Conservation (phyloP, 2,113 vertebrate species). For the Heterochromis multidens region DNA sequence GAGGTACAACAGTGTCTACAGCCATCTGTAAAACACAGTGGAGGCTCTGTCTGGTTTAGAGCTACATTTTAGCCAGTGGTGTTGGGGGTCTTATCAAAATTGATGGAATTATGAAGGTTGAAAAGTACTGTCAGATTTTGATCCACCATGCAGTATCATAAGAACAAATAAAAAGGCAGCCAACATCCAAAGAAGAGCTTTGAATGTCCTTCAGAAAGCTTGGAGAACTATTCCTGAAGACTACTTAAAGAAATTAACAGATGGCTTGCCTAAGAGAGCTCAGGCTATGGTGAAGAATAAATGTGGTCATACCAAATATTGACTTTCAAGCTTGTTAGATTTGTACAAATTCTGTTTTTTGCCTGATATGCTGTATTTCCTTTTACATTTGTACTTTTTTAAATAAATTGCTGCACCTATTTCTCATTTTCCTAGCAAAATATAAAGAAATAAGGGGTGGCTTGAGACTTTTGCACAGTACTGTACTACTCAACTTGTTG, state of each 20-base stretch:
- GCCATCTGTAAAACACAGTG: too few species aligned
- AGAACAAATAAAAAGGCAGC: not conserved
- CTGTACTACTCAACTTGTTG: not conserved
- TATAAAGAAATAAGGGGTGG: not conserved
- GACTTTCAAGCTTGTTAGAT: too few species aligned
- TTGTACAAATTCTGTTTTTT: not conserved
- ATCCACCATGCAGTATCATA: not conserved
- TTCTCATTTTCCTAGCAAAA: not conserved
- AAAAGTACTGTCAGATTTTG: not conserved
- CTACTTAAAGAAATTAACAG: not conserved
- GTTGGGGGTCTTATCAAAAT: not conserved
- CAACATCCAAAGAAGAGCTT: not conserved
- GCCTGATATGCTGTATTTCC: not conserved
- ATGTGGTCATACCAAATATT: not conserved
- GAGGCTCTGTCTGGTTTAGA: too few species aligned
- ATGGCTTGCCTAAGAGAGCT: not conserved
- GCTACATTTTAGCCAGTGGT: not conserved
- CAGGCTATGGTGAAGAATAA: not conserved
- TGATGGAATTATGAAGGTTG: not conserved
- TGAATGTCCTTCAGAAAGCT: not conserved
- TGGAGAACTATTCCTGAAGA: not conserved
- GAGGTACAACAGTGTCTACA: not conserved
- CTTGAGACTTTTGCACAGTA: not conserved
- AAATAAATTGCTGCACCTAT: not conserved
- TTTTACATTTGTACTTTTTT: not conserved